Percentiles rank a stretch among this genome's conserved stretches.
Evolutionary conservation across 2,888 invertebrate species (phyloP).

Genomic region (Philereme transversata): DNA sequence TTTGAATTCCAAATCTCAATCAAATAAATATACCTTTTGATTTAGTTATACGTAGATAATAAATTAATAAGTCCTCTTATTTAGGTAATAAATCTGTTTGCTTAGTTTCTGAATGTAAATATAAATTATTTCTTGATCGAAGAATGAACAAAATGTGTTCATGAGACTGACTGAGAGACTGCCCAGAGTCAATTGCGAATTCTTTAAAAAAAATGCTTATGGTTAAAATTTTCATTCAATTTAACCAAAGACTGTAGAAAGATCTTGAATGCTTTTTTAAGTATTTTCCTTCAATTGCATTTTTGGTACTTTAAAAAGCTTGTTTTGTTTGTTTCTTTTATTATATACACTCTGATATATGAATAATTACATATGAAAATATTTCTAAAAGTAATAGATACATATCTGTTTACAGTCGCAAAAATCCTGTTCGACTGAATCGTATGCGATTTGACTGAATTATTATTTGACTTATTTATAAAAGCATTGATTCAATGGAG

Average conservation of each 20-base stretch:
- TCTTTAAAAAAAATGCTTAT: slow-evolving; percentile 41
- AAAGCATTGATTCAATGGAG: slow-evolving; percentile 15
- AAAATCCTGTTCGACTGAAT: slow-evolving; percentile 8
- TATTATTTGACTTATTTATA: slow-evolving; percentile 24
- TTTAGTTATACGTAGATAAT: slow-evolving; percentile 19
- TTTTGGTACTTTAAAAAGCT: slow-evolving; percentile 2
- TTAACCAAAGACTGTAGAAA: slow-evolving; percentile 59
- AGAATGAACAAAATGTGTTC: slow-evolving; percentile 55
- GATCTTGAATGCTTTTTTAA: slow-evolving; percentile 29
- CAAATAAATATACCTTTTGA: slow-evolving; percentile 27
- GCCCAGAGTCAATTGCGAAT: slow-evolving; percentile 48
- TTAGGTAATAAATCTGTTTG: slow-evolving; percentile 18
- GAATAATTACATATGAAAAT: background rate
- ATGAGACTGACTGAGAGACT: slow-evolving; percentile 63
- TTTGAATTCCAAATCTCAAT: slow-evolving; percentile 32
- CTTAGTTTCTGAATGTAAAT: slow-evolving; percentile 40
- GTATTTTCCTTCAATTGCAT: slow-evolving; percentile 13
- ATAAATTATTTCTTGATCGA: slow-evolving; percentile 56
- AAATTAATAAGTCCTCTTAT: slow-evolving; percentile 16
- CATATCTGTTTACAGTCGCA: slow-evolving; percentile 4
- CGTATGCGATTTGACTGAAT: slow-evolving; percentile 17
- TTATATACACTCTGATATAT: slow-evolving; percentile 9
- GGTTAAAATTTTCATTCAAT: slow-evolving; percentile 41
- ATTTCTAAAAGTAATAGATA: slow-evolving; percentile 6
- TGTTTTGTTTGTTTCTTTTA: slow-evolving; percentile 13